Base-by-base conservation (phyloP, 2,113 vertebrate genomes). In the Tyto alba region DNA sequence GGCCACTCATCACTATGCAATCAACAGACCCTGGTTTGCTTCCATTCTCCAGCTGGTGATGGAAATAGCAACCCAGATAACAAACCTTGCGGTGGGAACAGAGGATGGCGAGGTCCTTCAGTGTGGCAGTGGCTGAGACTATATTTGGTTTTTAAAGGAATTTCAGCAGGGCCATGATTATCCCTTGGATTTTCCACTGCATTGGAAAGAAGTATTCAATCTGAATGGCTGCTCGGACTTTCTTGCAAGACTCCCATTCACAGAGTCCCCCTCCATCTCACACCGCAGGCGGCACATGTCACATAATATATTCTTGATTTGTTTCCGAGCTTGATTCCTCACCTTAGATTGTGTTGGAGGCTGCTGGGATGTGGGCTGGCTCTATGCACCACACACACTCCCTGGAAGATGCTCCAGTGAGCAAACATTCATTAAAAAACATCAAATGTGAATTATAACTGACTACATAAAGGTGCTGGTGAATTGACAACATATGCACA, bases 261-360 rank as follows among this genome's bases (percentile, higher is more conserved):
- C 77, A 55, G 74, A 57, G 50, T 40, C 63, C 62, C 56, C 67
- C 34, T 89, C 67, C 0, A 8, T 92, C 89, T 93, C 85, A 66
- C 56, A 74, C 68, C 0, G 0, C 63, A 81, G 76, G 88, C 5
- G 0, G 32, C 0, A 0, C 0, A 0, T 45, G 47, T 63, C 93
- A 90, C 47, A 9, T 43, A 72, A 95, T 47, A 56, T 4, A 80
- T 50, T 59, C n/a, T 80, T 83, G 63, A 83, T 85, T 53, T 48
- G 15, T 71, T 95, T 84, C 72, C 2, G 21, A 67, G 71, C 59
- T 88, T 7, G 6, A 25, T 86, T 84, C 79, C 73, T 91, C 10
- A 1, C 55, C 90, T 87, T n/a, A 71, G 76, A 32, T 23, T 20
- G 12, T 57, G 76, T 53, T 68, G 80, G 76, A 94, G 83, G 86